A percentile compares a stretch with the other conserved stretches of the same genome.
phyloP scores from a whole-genome alignment of 2,113 vertebrate species.

The Gulo gulo region DNA sequence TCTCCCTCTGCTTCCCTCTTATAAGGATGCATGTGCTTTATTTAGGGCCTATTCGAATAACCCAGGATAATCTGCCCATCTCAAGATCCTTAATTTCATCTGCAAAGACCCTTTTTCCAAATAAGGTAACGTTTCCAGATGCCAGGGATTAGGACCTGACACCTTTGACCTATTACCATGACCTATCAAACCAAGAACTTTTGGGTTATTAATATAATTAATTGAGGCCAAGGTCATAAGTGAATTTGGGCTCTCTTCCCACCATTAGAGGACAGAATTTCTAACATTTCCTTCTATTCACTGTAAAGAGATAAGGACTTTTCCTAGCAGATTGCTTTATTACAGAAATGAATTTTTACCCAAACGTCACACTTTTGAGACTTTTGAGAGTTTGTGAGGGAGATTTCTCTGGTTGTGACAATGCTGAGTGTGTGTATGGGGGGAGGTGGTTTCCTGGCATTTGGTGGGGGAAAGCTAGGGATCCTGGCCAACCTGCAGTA shows the following conservation, averaged over 20 bases:
- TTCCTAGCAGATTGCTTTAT: not conserved
- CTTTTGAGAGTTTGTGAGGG: not conserved
- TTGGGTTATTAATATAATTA: not conserved
- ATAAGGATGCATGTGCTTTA: not conserved
- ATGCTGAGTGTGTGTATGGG: not conserved
- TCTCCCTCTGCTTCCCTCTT: not conserved
- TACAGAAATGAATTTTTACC: not conserved
- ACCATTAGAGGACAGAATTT: not conserved
- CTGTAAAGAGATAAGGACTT: not conserved
- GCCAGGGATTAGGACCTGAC: not conserved
- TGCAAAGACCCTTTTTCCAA: not conserved
- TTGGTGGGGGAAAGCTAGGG: not conserved
- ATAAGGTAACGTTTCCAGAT: not conserved
- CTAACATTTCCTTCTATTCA: not conserved
- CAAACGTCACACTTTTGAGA: not conserved
- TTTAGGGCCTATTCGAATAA: not conserved
- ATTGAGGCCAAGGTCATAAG: not conserved
- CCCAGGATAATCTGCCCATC: not conserved
- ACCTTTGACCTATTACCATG: not conserved
- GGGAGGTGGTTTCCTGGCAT: not conserved
- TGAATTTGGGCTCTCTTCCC: not conserved
- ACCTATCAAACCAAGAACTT: not conserved
- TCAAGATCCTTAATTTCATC: not conserved
- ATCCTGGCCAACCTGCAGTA: not conserved
- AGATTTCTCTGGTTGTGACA: not conserved